Evolutionary conservation across 1,140 invertebrate species (phyloP).

Genomic region (Contarinia nasturtii): DNA sequence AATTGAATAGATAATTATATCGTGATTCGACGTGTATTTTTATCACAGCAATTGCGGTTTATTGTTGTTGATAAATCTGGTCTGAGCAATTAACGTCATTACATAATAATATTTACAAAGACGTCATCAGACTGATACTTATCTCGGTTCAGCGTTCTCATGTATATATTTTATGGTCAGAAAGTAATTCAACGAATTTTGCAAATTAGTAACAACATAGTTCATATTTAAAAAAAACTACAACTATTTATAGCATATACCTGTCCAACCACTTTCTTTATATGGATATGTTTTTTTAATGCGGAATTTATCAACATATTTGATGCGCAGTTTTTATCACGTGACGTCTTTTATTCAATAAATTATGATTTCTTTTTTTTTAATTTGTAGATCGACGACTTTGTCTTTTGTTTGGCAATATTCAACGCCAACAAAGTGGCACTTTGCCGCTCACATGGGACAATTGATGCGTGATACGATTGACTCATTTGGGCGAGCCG

Average conservation of each 20-base stretch:
- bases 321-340: background rate
- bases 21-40: too few species aligned
- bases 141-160: slow-evolving; percentile 18
- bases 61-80: too few species aligned
- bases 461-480: slow-evolving; percentile 35
- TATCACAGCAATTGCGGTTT: too few species aligned
- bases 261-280: slow-evolving; percentile 3
- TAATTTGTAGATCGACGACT: slow-evolving; percentile 33
- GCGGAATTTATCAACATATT: background rate
- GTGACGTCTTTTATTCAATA: too few species aligned
- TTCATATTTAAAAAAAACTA: too few species aligned
- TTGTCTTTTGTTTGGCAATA: slow-evolving; percentile 21
- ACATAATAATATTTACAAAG: too few species aligned
- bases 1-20: too few species aligned
- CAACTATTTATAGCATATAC: slow-evolving; percentile 1
- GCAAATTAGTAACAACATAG: too few species aligned
- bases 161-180: slow-evolving; percentile 11
- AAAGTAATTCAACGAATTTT: too few species aligned
- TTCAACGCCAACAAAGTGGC: slow-evolving; percentile 43
- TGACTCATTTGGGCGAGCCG: slow-evolving; percentile 19
- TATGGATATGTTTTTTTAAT: background rate
- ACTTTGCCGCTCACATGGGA: slow-evolving; percentile 67
- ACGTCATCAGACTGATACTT: slow-evolving; percentile 9
- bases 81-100: too few species aligned
- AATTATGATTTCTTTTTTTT: slow-evolving; percentile 22